Conservation (phyloP, 2,113 vertebrate genomes). For the Forbesichthys papilliferus region DNA sequence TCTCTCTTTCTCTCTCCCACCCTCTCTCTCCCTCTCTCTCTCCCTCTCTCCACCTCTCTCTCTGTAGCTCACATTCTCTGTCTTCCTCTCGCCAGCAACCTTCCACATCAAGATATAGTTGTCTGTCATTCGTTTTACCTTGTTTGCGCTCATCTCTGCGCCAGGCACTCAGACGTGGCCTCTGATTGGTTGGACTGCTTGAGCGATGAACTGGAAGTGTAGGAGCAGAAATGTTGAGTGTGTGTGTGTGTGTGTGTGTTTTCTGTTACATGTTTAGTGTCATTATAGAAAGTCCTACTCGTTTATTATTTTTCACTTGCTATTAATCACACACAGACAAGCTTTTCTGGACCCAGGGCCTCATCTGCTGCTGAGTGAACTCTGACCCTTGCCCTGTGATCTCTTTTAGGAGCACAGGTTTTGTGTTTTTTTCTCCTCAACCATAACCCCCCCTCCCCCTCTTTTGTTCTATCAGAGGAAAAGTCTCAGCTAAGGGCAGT, state of each 20-base stretch:
- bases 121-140: background rate
- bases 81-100: background rate
- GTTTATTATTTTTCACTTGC: slow-evolving; percentile 2
- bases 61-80: background rate
- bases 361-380: slow-evolving; percentile 39
- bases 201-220: slow-evolving; percentile 43
- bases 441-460: slow-evolving; percentile 30
- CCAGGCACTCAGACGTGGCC: background rate
- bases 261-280: slow-evolving; percentile 2
- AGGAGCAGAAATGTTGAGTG: slow-evolving; percentile 2
- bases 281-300: background rate
- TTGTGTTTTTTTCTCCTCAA: slow-evolving; percentile 16
- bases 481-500: background rate
- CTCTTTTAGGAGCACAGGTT: slow-evolving; percentile 17
- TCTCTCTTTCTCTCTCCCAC: no score
- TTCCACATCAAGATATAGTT: background rate
- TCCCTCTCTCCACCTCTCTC: background rate
- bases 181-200: slow-evolving; percentile 39
- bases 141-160: background rate
- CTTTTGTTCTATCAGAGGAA: slow-evolving; percentile 42
- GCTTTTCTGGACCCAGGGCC: slow-evolving; percentile 10
- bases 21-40: no score
- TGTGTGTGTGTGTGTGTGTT: slow-evolving; percentile 9
- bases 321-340: slow-evolving; percentile 12
- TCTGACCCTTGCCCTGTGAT: slow-evolving; percentile 59